Evolutionary conservation across 2,113 vertebrate genomes (phyloP).

Genomic region (Tonatia bakeri): DNA sequence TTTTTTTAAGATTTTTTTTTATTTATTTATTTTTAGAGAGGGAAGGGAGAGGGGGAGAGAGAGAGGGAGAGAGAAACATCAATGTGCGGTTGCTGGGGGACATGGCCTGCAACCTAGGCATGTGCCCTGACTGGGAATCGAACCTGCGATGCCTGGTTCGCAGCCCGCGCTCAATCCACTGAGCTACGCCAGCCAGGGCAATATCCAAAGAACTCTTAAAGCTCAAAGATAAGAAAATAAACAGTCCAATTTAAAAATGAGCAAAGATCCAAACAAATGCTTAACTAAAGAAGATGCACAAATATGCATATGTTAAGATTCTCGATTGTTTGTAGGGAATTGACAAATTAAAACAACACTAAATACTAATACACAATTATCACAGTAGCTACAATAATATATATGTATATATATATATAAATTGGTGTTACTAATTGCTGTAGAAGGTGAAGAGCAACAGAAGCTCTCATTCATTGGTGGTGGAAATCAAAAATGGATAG

Average conservation of each 20-base stretch:
- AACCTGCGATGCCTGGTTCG: too few species aligned
- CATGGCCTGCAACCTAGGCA: too few species aligned
- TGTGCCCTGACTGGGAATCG: too few species aligned
- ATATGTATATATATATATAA: too few species aligned
- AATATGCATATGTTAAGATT: neutral
- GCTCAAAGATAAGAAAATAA: neutral
- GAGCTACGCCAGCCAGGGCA: too few species aligned
- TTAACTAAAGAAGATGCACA: neutral
- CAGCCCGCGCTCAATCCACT: too few species aligned
- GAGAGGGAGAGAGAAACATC: too few species aligned
- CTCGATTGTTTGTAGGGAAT: neutral
- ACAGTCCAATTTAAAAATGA: neutral
- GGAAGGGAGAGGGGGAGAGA: too few species aligned
- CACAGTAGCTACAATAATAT: too few species aligned
- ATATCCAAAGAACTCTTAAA: neutral
- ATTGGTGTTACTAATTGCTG: neutral
- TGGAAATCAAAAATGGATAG: neutral
- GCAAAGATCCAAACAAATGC: neutral
- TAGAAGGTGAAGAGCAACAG: neutral
- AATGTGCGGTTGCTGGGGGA: too few species aligned
- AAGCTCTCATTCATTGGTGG: neutral
- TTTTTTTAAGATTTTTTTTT: too few species aligned
- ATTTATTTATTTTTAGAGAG: too few species aligned
- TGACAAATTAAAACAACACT: neutral
- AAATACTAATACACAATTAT: neutral